phyloP scores from a whole-genome alignment of 2,888 invertebrate genomes.

The Drosophila mimetica region DNA sequence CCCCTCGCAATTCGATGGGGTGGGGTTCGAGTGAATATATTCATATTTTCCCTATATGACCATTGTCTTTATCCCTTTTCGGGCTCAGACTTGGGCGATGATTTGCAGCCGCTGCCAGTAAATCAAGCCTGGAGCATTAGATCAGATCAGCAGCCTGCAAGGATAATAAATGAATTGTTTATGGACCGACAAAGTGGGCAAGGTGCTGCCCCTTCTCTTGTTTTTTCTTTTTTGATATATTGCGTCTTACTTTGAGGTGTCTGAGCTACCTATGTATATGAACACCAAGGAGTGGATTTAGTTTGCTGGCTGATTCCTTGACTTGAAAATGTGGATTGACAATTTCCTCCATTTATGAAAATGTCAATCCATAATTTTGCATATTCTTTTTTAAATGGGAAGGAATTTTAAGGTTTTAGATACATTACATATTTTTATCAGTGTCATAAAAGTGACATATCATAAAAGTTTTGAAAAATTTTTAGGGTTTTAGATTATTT shows the following conservation, averaged over 20 bases:
- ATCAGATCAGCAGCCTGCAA: constrained; percentile 71
- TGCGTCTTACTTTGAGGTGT: constrained; percentile 42
- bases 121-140: constrained; percentile 80
- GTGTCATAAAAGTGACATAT: too few species aligned
- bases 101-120: constrained; percentile 83
- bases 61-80: constrained; percentile 45
- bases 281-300: constrained; percentile 1
- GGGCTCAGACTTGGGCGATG: constrained; percentile 66
- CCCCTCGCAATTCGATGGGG: constrained; percentile 11
- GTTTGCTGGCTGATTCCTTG: not conserved
- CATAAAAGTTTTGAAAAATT: too few species aligned
- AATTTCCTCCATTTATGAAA: too few species aligned
- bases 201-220: constrained; percentile 14
- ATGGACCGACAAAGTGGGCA: constrained; percentile 60
- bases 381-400: not conserved
- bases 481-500: too few species aligned
- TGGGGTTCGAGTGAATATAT: constrained; percentile 42
- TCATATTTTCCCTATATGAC: constrained; percentile 56
- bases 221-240: constrained; percentile 23
- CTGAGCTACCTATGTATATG: constrained; percentile 2
- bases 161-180: constrained; percentile 80
- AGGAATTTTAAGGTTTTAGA: not conserved
- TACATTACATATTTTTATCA: too few species aligned
- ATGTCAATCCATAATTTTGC: too few species aligned
- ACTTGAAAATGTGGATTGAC: not conserved